A percentile compares a stretch with the other conserved stretches of the same genome.
Evolutionary conservation across 2,888 invertebrate species (phyloP).

Genomic region (Idaea biselata): DNA sequence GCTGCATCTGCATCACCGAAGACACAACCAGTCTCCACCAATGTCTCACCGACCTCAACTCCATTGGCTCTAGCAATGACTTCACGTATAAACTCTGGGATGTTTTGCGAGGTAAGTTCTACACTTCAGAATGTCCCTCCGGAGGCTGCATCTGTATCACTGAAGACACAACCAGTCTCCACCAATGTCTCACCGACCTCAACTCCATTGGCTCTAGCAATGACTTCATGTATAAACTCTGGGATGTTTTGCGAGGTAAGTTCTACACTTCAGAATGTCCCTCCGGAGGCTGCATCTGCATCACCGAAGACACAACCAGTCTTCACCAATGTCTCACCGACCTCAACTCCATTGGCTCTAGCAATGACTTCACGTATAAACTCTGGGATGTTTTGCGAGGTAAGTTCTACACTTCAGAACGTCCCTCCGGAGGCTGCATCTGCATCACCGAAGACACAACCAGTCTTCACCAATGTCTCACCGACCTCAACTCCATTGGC

Average conservation of each 20-base stretch:
- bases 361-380: conserved; percentile 74
- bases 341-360: conserved; percentile 58
- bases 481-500: conserved; percentile 48
- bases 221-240: conserved; percentile 73
- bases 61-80: conserved; percentile 67
- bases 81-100: conserved; percentile 77
- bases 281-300: conserved; percentile 63
- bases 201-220: conserved; percentile 61
- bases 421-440: conserved; percentile 63
- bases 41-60: conserved; percentile 52
- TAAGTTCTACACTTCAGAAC: conserved; percentile 60
- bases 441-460: conserved; percentile 66
- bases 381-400: conserved; percentile 75
- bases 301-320: conserved; percentile 61
- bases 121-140: conserved; percentile 62
- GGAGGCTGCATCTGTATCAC: conserved; percentile 69
- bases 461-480: conserved; percentile 56
- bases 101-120: conserved; percentile 63
- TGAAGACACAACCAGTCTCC: conserved; percentile 58
- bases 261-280: conserved; percentile 64
- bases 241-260: conserved; percentile 73
- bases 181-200: conserved; percentile 58
- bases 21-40: conserved; percentile 59
- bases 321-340: conserved; percentile 55
- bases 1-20: conserved; percentile 65